Evolutionary conservation across 2,888 invertebrate species (phyloP), one percentile per base, ranked within the genome.

Genomic region (Drosophila anceps): DNA sequence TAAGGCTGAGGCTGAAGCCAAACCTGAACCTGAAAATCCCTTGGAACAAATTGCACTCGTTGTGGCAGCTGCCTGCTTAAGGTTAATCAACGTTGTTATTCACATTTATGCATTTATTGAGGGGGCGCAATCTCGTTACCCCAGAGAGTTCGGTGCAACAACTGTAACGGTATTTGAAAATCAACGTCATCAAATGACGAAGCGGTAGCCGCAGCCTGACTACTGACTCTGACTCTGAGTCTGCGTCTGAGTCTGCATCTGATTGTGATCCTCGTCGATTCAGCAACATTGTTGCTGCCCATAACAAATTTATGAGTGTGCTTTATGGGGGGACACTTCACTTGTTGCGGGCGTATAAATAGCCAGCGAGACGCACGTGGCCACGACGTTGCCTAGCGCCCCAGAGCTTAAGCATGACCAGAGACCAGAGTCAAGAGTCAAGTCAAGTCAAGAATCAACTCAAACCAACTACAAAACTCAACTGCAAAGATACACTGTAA

Each of bases 261-360:
- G 31, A 37, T 4, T 18, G 37, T 6, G 20, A 37, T 24, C 31
- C 33, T 18, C 44, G 27, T 27, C 12, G 46, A 29, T n/a, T 39
- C 29, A 18, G 64, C 81, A 81, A 87, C 88, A 81, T 74, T 69
- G 86, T 85, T 78, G 82, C 77, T 8, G n/a, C 24, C 69, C 66
- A 74, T 81, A 84, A 72, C 78, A 82, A 60, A 76, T 87, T 85
- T 86, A 90, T 75, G 72, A 68, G 33, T 43, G 64, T 59, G 66
- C 71, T 79, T 82, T 69, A 82, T 79, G 66, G 71, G 51, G 59
- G 67, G 59, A 57, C 61, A 63, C 61, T 76, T 63, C 53, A 68
- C 68, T 69, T 75, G 70, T 75, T 60, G 63, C 63, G 61, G 46
- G 62, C 69, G 59, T 67, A 73, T 60, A 67, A 78, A 76, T 73